Base-by-base conservation (phyloP, 2,797 vertebrate genomes). In the Aphelocoma californica region DNA sequence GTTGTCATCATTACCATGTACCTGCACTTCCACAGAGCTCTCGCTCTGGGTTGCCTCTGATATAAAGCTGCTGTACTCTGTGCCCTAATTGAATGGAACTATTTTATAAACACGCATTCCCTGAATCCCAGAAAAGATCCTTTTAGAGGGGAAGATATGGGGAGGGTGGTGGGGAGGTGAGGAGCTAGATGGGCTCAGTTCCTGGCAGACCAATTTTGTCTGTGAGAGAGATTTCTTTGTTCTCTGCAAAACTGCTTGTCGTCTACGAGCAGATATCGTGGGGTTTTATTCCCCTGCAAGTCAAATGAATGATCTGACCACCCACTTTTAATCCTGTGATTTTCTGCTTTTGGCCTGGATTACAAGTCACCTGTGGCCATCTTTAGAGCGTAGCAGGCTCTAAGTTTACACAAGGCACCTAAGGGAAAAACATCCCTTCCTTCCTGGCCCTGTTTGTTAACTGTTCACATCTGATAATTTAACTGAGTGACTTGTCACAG, bases 1-100 rank as follows among this genome's bases (percentile, higher is more conserved):
- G 96, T 95, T 97, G 97, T 97, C 96, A 97, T 97, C 97, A 93
- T 97, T 97, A 97, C 96, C 94, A 94, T 96, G 91, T 97, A 97
- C 96, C 96, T 96, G 93, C 95, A 96, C 96, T 97, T 96, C 96
- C 97, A 96, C 93, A 92, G 93, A 95, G 96, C 97, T 95, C 73
- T 96, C 95, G 66, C 86, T 97, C 96, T 95, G 92, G 96, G 97
- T 95, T 95, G 95, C 96, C 95, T 97, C 96, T 97, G 96, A 97
- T 97, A 97, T 96, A 97, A 97, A 97, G 95, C 96, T 95, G 91
- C 96, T 94, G 95, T 97, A 95, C 95, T 93, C 93, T 96, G 95
- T 92, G 95, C 94, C 93, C 96, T 97, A 97, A 97, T 97, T 97
- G 97, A 97, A 97, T 95, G 95, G 95, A 97, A 97, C 97, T 97